Conservation (phyloP, 2,888 invertebrate genomes). For the Napeogenes sylphis region DNA sequence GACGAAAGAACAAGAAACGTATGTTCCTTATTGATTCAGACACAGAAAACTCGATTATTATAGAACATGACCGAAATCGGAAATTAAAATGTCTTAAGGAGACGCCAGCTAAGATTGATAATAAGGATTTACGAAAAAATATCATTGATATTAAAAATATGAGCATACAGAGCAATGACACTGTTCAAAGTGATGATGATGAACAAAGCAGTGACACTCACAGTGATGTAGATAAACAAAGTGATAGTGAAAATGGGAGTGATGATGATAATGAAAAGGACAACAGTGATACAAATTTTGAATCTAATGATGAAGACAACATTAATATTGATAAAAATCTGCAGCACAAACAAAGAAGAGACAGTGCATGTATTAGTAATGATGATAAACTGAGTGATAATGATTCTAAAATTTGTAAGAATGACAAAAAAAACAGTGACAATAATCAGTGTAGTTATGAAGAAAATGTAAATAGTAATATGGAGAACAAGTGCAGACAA, state of each 20-base stretch:
- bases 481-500: constrained; percentile 10
- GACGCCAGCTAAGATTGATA: constrained; percentile 55
- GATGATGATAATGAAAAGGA: constrained; percentile 20
- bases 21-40: constrained; percentile 62
- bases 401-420: not conserved
- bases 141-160: constrained; percentile 25
- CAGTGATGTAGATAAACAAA: constrained; percentile 18
- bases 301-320: constrained; percentile 17
- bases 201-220: constrained; percentile 16
- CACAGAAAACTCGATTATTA: constrained; percentile 63
- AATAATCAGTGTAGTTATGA: constrained; percentile 13
- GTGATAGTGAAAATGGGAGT: constrained; percentile 8
- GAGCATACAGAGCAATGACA: constrained; percentile 33
- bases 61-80: constrained; percentile 53
- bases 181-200: constrained; percentile 26
- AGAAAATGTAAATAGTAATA: constrained; percentile 22
- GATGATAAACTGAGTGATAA: constrained; percentile 2
- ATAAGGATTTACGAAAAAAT: constrained; percentile 15
- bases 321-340: constrained; percentile 1
- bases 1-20: constrained; percentile 56
- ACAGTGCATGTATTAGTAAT: not conserved
- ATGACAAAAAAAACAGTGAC: not conserved
- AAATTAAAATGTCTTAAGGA: constrained; percentile 58
- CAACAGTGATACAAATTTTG: constrained; percentile 10
- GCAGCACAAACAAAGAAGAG: not conserved